Percentiles rank a stretch among this genome's conserved stretches.
Conservation (phyloP, 2,797 vertebrate genomes). For the Thamnophis elegans region DNA sequence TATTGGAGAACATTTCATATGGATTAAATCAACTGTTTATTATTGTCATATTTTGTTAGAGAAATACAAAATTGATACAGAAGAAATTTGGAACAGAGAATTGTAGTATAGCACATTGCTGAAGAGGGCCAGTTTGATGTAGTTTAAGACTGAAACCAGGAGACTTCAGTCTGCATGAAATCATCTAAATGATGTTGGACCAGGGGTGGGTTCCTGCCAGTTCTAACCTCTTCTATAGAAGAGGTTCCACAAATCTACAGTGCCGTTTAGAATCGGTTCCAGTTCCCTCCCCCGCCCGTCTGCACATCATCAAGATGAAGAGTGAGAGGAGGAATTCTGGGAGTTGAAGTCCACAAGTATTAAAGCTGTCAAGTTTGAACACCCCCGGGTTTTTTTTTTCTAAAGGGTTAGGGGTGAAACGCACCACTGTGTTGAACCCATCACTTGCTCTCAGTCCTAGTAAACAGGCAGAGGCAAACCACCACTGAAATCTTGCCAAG, state of each 20-base stretch:
- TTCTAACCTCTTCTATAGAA: too few relatives aligned
- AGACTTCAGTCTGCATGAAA: neutral
- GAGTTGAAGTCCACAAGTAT: too few relatives aligned
- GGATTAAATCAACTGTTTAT: neutral
- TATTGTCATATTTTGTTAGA: neutral
- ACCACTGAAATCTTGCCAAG: neutral
- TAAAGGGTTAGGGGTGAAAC: too few relatives aligned
- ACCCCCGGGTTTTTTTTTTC: too few relatives aligned
- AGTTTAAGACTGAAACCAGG: neutral
- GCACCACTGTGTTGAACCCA: neutral
- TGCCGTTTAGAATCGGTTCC: too few relatives aligned
- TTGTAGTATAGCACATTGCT: neutral
- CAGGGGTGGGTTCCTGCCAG: too few relatives aligned
- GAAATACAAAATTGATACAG: neutral
- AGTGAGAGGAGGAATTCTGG: too few relatives aligned
- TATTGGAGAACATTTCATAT: neutral
- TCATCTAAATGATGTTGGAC: neutral
- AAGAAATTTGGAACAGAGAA: neutral
- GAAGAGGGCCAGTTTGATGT: neutral
- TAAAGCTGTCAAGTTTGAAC: too few relatives aligned
- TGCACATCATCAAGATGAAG: too few relatives aligned
- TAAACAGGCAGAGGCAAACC: neutral
- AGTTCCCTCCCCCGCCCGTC: too few relatives aligned
- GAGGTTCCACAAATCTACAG: too few relatives aligned
- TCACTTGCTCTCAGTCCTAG: neutral